phyloP scores from a whole-genome alignment of 2,113 vertebrate genomes.

The Clarias macrocephalus region DNA sequence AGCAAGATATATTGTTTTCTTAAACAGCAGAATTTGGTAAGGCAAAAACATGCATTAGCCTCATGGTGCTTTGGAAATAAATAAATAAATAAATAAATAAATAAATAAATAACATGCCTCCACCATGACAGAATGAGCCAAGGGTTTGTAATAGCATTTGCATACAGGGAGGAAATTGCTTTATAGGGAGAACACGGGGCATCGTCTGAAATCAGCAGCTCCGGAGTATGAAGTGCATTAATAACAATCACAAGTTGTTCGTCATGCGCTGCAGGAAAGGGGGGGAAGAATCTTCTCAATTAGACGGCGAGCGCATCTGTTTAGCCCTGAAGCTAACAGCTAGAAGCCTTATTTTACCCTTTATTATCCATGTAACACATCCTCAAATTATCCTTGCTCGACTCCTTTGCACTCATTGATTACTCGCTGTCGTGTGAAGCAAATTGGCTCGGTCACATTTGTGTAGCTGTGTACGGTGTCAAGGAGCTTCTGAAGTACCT shows the following conservation, averaged over 20 bases:
- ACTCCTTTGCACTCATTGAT: conserved; percentile 18
- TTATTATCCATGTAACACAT: not conserved
- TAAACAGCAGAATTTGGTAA: not conserved
- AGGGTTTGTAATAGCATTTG: conserved; percentile 53
- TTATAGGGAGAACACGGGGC: conserved; percentile 43
- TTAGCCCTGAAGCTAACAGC: conserved; percentile 47
- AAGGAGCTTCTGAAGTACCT: not conserved
- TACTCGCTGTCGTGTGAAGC: not conserved
- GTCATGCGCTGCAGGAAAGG: conserved; percentile 41
- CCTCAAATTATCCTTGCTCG: not conserved
- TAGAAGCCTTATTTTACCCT: not conserved
- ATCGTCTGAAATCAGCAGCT: conserved; percentile 55
- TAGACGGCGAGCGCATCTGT: conserved; percentile 63
- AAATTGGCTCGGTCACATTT: conserved; percentile 22
- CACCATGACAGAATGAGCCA: conserved; percentile 39
- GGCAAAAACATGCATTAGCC: not conserved
- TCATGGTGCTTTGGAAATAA: conserved; percentile 11
- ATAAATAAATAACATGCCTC: too few species aligned
- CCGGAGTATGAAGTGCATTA: conserved; percentile 56
- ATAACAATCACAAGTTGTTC: conserved; percentile 60
- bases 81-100: conserved; percentile 40
- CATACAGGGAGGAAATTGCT: conserved; percentile 48
- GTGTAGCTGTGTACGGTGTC: not conserved
- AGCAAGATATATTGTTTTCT: not conserved
- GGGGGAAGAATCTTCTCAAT: conserved; percentile 54